Conservation (phyloP, 2,113 vertebrate species). For the Trachemys scripta region DNA sequence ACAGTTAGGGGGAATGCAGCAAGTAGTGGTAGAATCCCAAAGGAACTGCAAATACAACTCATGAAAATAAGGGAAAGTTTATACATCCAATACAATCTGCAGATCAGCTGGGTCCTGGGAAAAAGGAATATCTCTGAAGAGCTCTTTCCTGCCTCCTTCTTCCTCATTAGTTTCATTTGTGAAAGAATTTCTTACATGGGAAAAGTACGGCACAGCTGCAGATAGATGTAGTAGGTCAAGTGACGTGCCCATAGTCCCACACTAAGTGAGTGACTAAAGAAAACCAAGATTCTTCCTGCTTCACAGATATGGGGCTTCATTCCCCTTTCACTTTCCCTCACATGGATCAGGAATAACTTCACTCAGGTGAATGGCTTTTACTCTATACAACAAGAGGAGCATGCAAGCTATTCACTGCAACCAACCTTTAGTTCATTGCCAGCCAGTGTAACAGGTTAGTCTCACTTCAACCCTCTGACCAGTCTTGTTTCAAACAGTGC, state of each 20-base stretch:
- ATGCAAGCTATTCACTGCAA: neutral
- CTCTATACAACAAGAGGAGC: neutral
- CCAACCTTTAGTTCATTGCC: neutral
- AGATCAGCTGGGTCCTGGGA: neutral
- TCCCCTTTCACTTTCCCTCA: neutral
- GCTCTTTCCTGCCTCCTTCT: neutral
- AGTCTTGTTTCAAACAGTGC: neutral
- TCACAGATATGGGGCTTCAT: neutral
- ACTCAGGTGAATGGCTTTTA: neutral
- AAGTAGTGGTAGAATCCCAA: neutral
- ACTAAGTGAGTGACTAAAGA: neutral
- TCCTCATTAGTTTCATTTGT: neutral
- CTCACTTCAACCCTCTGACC: neutral
- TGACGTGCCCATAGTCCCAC: neutral
- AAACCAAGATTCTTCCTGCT: neutral
- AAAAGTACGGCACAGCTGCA: neutral
- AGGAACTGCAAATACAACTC: neutral
- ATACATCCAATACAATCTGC: neutral
- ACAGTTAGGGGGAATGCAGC: neutral
- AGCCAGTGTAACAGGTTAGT: neutral
- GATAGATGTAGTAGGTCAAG: neutral
- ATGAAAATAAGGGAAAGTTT: neutral
- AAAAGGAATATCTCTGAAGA: neutral
- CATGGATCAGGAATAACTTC: neutral
- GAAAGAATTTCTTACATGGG: neutral